These are phyloP conservation scores for Takifugu ocellatus DNA, from an alignment of 2,797 vertebrate species.

Conservation along the genomic window DNA sequence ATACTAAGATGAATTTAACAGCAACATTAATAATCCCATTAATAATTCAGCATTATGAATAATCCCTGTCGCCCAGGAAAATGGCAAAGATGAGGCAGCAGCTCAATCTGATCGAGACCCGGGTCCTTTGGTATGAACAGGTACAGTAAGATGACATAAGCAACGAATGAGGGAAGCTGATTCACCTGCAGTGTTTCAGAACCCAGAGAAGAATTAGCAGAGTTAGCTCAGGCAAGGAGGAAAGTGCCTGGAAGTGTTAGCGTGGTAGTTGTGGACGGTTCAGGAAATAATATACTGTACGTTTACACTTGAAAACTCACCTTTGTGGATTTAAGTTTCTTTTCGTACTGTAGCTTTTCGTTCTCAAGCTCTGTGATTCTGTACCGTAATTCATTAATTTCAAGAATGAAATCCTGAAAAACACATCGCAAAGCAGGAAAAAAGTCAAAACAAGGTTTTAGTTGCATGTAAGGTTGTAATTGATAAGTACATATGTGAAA, in stretches of 20 bases:
- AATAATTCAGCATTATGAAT: neutral
- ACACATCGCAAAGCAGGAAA: neutral
- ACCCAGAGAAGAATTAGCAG: neutral
- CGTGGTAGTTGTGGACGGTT: neutral
- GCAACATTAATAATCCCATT: neutral
- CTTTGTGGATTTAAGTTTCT: slow-evolving; percentile 95
- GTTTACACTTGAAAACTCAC: slow-evolving; percentile 68
- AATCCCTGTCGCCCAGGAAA: too few relatives aligned
- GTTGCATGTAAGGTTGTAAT: neutral
- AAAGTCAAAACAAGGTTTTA: neutral
- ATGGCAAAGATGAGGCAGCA: too few relatives aligned
- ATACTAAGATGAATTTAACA: slow-evolving; percentile 15
- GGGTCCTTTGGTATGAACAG: too few relatives aligned
- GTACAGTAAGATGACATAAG: too few relatives aligned
- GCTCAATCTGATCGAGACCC: too few relatives aligned
- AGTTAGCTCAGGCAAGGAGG: neutral
- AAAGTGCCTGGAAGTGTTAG: neutral
- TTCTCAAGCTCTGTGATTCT: slow-evolving; percentile 89
- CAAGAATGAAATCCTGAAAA: slow-evolving; percentile 86
- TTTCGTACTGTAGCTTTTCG: slow-evolving; percentile 92
- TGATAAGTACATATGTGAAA: too few relatives aligned
- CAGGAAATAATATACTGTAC: neutral
- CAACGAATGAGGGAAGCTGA: too few relatives aligned
- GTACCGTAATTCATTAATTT: slow-evolving; percentile 89
- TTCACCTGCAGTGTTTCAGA: neutral